Conservation (phyloP, 1,140 invertebrate genomes). For the Mactra quadrangularis region DNA sequence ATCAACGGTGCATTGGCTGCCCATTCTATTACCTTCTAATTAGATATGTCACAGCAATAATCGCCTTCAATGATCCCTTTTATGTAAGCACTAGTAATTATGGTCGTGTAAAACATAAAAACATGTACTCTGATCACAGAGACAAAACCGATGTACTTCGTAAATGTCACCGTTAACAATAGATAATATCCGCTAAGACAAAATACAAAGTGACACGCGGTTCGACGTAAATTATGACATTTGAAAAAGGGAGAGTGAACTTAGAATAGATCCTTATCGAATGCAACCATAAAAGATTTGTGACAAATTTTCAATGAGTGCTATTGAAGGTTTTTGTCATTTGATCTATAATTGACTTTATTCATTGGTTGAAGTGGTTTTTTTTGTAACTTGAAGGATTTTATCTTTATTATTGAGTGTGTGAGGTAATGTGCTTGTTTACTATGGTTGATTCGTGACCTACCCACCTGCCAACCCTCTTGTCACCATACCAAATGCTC, state of each 20-base stretch:
- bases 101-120: too few species aligned
- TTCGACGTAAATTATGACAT: neutral
- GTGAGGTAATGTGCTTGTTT: slow-evolving; percentile 19
- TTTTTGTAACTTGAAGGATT: slow-evolving; percentile 41
- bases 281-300: slow-evolving; percentile 4
- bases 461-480: slow-evolving; percentile 41
- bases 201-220: too few species aligned
- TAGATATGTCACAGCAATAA: too few species aligned
- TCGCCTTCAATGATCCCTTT: too few species aligned
- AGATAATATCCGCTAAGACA: too few species aligned
- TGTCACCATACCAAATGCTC: too few species aligned
- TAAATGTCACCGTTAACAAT: too few species aligned
- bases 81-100: too few species aligned
- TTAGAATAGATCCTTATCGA: slow-evolving; percentile 19
- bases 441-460: slow-evolving; percentile 14
- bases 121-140: too few species aligned
- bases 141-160: too few species aligned
- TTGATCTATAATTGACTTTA: neutral
- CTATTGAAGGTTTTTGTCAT: slow-evolving; percentile 5
- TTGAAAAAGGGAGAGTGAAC: slow-evolving; percentile 26
- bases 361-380: slow-evolving; percentile 8
- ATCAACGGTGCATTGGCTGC: too few species aligned
- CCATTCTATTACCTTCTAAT: too few species aligned
- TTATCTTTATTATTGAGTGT: slow-evolving; percentile 51
- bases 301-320: slow-evolving; percentile 8